Base-by-base conservation (phyloP, 2,888 invertebrate genomes). In the Cetonia aurata region DNA sequence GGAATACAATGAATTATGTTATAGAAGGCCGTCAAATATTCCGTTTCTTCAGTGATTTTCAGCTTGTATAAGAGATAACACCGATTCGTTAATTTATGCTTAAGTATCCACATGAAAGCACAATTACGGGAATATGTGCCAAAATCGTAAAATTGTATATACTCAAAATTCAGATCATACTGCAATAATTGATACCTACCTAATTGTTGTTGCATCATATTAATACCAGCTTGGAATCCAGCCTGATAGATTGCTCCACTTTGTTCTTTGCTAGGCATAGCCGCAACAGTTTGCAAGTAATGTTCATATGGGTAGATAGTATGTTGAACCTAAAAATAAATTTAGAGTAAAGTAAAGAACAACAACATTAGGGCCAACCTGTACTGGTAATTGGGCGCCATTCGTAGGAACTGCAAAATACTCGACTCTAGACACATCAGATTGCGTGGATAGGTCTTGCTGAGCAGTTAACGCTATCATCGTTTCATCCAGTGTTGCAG, bases 321-420 rank as follows among this genome's bases (percentile, higher is more conserved):
- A 73, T 83, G 83, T 69, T 79, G 78, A 60, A 80, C 80, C 75
- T 79, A 75, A 15, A 15, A 57, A 17, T 13, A 48, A 44, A 76
- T 55, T 12, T 12, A 42, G 1, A 53, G 25, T 56, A 42, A 44
- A 48, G 13, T 6, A 33, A 13, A 31, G 4, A 15, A 44, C 12
- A 33, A n/a, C n/a, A 46, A 10, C 15, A 37, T 19, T 33, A 17
- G 3, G 12, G 33, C 42, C 65, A 73, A 76, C 77, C 73, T 77
- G 78, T 41, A 83, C 81, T 8, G 83, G 82, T 55, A 82, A 79
- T 76, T 82, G 83, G n/a, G 79, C 70, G 53, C 79, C 81, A 66
- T 78, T 78, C 9, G 83, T 79, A 10, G 85, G 85, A 62, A 85
- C 85, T n/a, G 85, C 83, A 75, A 85, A 86, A 74, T 86, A 86